Conservation (phyloP, 2,797 vertebrate genomes). For the Argya squamiceps region DNA sequence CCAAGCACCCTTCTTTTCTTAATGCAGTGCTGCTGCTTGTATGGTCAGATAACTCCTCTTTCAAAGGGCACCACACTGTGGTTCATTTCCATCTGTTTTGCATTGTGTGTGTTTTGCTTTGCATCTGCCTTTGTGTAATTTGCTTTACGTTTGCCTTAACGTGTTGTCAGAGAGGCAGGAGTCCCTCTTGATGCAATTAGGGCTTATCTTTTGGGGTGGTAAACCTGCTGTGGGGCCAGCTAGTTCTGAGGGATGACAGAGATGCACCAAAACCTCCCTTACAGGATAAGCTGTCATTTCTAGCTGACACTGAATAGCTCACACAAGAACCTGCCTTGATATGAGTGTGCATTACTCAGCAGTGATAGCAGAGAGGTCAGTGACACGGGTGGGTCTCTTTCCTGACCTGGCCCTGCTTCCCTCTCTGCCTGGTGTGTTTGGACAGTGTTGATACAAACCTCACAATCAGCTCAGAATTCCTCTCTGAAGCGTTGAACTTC, state of each 20-base stretch:
- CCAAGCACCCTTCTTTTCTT: background rate
- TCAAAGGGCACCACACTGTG: background rate
- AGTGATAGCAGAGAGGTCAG: background rate
- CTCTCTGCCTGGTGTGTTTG: background rate
- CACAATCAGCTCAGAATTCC: background rate
- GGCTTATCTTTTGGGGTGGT: background rate
- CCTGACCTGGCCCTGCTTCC: background rate
- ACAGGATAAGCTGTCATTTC: background rate
- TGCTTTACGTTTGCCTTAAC: background rate
- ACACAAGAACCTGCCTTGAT: background rate
- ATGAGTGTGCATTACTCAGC: background rate
- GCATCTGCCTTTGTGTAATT: background rate
- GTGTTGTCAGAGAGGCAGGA: background rate
- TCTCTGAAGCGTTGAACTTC: background rate
- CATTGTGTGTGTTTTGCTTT: background rate
- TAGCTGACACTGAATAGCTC: background rate
- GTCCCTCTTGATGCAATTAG: background rate
- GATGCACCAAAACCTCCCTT: background rate
- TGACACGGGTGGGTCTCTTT: rapidly evolving
- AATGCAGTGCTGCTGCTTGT: background rate
- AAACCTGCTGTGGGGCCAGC: background rate
- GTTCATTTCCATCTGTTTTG: background rate
- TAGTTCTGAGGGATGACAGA: background rate
- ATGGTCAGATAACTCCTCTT: background rate
- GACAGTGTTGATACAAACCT: background rate